Percentiles rank a stretch among this genome's conserved stretches.
phyloP scores from a whole-genome alignment of 2,888 invertebrate species.

The Conchocele bisecta region DNA sequence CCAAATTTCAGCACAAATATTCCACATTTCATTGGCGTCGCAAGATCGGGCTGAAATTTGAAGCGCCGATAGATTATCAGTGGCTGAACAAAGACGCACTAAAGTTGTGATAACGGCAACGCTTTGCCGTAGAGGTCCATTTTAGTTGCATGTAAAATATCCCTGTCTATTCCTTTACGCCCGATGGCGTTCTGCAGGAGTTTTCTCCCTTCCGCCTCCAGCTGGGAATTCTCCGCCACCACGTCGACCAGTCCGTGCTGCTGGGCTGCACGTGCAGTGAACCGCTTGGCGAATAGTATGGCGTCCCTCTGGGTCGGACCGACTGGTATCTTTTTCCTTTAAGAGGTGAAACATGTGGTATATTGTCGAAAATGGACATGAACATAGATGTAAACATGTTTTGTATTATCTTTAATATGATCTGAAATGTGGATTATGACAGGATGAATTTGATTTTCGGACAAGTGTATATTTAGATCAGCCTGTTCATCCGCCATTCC shows the following conservation, averaged over 20 bases:
- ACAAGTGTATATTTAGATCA: too few species aligned
- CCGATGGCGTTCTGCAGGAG: slow-evolving; percentile 52
- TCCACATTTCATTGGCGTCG: too few species aligned
- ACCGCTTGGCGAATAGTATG: slow-evolving; percentile 49
- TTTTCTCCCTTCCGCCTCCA: slow-evolving; percentile 33
- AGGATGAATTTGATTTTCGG: too few species aligned
- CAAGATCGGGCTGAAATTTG: too few species aligned
- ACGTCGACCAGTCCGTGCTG: slow-evolving; percentile 43
- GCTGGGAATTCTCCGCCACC: slow-evolving; percentile 28
- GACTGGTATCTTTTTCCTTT: slow-evolving; percentile 54
- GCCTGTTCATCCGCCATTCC: too few species aligned
- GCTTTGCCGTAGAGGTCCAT: slow-evolving; percentile 56
- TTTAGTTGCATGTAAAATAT: slow-evolving; percentile 54
- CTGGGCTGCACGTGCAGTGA: slow-evolving; percentile 51
- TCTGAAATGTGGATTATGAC: too few species aligned
- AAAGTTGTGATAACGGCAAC: slow-evolving; percentile 32
- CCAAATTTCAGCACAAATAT: too few species aligned
- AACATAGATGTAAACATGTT: neutral
- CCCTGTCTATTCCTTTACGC: slow-evolving; percentile 48
- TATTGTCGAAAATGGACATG: neutral
- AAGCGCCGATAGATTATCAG: too few species aligned
- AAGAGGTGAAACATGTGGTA: neutral
- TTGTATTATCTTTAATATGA: too few species aligned
- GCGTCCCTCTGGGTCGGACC: slow-evolving; percentile 49
- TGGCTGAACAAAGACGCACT: too few species aligned